A percentile compares a stretch with the other conserved stretches of the same genome.
These are phyloP conservation scores for Procambarus virginalis DNA, from an alignment of 1,140 invertebrate genomes.

Conservation along the genomic window DNA sequence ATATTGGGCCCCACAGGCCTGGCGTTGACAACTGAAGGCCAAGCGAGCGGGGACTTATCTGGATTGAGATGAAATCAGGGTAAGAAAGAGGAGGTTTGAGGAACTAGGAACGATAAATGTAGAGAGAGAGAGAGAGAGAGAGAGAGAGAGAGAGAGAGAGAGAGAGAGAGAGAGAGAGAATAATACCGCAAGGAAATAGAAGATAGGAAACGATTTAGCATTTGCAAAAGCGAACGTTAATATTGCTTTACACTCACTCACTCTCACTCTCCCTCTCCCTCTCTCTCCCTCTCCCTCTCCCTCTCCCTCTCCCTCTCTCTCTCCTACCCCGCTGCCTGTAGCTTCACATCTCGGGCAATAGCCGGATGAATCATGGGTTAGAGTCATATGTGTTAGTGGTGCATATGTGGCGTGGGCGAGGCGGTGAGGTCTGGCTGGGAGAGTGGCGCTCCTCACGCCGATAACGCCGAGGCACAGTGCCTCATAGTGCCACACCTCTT, in stretches of 20 bases:
- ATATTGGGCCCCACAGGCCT: no score
- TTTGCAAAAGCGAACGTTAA: no score
- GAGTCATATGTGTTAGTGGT: not conserved
- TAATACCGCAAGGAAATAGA: not conserved
- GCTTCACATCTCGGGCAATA: not conserved
- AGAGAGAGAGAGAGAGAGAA: not conserved
- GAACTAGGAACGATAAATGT: not conserved
- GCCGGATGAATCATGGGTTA: conserved; percentile 19
- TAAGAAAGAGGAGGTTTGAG: no score
- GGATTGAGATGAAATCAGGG: not conserved
- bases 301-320: not conserved
- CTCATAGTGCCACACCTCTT: conserved; percentile 40
- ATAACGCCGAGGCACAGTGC: conserved; percentile 27
- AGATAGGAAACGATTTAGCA: no score
- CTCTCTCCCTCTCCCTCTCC: not conserved
- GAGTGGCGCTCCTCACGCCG: not conserved
- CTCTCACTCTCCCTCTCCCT: not conserved
- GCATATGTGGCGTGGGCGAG: conserved; percentile 26
- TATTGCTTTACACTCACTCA: no score
- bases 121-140: conserved; percentile 14
- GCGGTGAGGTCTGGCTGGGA: not conserved
- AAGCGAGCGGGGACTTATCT: not conserved
- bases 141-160: not conserved
- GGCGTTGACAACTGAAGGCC: not conserved
- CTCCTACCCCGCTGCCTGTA: not conserved